Evolutionary conservation across 1,140 invertebrate species (phyloP), one percentile per base, ranked within the genome.

Genomic region (Eueides isabella): DNA sequence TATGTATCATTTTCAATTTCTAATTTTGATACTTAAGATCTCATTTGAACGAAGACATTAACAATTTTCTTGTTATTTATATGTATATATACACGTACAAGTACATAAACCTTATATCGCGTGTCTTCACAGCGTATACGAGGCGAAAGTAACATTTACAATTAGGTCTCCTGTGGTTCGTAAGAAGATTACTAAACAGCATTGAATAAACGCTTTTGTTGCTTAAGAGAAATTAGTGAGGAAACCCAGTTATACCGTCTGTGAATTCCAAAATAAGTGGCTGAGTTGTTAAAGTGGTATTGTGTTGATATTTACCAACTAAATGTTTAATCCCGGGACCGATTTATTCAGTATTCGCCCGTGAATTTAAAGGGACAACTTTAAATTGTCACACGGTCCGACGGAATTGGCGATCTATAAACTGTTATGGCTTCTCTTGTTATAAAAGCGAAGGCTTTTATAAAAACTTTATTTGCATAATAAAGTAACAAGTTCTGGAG

Each of bases 401-500:
- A 28, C 65, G 30, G 70, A 76, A 76, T 76, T 71, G 74, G 64
- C 74, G 70, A 76, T 72, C 69, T 76, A 72, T 76, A 76, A 76
- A 76, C 65, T 41, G 74, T 71, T 76, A 76, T 68, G 70, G 70
- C 71, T 72, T 48, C 70, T 64, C 48, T 76, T 74, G 55, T 67
- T 72, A 72, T 66, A 61, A 70, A 61, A 35, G 31, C 48, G 55
- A 67, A 71, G 65, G 67, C 69, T 62, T 72, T 66, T 73, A 62
- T 71, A 79, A 79, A 75, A 78, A 71, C 74, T 79, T 63, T 70
- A 79, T 79, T 79, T 79, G 74, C 72, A 79, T 76, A 71, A 75
- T 75, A 75, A 75, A 75, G 69, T 76, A 69, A 72, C 66, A 67
- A 76, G 74, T 71, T 76, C 72, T 77, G 69, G 66, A 74, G 75